Conservation (phyloP, 92 coral and sea anemone genomes). For the Zoanthus solanderi region DNA sequence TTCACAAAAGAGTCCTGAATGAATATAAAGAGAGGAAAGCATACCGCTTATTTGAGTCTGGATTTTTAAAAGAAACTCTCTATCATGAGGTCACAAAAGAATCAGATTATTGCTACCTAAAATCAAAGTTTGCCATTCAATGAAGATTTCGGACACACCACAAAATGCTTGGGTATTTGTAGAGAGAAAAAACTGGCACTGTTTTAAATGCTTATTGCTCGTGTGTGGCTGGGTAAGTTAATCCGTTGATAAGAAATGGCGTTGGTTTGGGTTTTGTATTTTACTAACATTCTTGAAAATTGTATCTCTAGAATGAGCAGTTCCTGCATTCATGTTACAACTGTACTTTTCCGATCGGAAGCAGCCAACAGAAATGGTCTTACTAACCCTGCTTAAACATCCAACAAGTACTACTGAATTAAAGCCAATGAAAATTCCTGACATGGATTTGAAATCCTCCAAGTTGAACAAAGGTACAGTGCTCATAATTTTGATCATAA, state of each 20-base stretch:
- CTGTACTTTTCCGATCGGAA: conserved; percentile 40
- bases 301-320: conserved; percentile 44
- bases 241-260: neutral
- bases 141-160: conserved; percentile 62
- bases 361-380: conserved; percentile 50
- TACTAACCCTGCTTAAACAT: conserved; percentile 48
- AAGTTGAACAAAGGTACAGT: no score
- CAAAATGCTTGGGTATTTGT: conserved; percentile 64
- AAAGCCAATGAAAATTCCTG: no score
- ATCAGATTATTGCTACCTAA: conserved; percentile 60
- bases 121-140: conserved; percentile 64
- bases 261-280: conserved; percentile 8
- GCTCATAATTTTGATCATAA: neutral
- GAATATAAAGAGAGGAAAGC: conserved; percentile 74
- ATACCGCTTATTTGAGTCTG: conserved; percentile 62
- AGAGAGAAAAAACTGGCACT: conserved; percentile 44
- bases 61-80: conserved; percentile 60
- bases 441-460: no score
- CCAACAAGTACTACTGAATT: conserved; percentile 24
- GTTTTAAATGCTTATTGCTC: conserved; percentile 67
- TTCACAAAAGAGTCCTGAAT: conserved; percentile 59
- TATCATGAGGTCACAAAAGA: conserved; percentile 46
- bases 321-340: conserved; percentile 55
- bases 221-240: conserved; percentile 47
- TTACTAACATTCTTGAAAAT: conserved; percentile 1